Percentiles rank a stretch among this genome's conserved stretches.
phyloP scores from a whole-genome alignment of 2,797 vertebrate species.

The Pangasius larnaudii region DNA sequence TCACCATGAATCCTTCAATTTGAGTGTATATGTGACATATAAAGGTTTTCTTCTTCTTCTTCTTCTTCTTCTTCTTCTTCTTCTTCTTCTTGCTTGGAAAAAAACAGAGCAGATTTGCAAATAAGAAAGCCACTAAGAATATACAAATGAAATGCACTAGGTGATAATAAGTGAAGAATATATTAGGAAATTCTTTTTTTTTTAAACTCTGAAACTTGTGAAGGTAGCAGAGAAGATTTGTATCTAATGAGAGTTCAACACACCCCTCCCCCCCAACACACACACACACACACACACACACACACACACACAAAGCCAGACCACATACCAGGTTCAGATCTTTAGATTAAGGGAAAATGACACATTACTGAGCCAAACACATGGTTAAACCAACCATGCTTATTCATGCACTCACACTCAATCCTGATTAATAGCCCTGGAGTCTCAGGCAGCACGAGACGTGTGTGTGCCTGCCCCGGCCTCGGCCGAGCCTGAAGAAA shows the following conservation, averaged over 20 bases:
- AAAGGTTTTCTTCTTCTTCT: background rate
- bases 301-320: background rate
- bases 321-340: slow-evolving; percentile 14
- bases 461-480: slow-evolving; percentile 70
- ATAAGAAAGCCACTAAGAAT: background rate
- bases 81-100: background rate
- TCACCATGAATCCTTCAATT: background rate
- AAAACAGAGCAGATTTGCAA: background rate
- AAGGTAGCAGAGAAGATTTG: background rate
- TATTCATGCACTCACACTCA: slow-evolving; percentile 38
- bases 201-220: background rate
- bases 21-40: too few species aligned
- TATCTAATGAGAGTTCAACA: background rate
- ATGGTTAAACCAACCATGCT: slow-evolving; percentile 39
- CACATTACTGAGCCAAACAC: slow-evolving; percentile 27
- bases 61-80: background rate
- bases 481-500: slow-evolving; percentile 57
- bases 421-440: slow-evolving; percentile 53
- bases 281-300: background rate
- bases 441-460: slow-evolving; percentile 51
- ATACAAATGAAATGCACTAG: background rate
- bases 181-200: background rate
- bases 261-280: too few species aligned
- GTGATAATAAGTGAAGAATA: background rate
- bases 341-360: slow-evolving; percentile 35